Base-by-base conservation (phyloP, 30 jellyfish, hydroid and myxozoan genomes). In the Hydra vulgaris region DNA sequence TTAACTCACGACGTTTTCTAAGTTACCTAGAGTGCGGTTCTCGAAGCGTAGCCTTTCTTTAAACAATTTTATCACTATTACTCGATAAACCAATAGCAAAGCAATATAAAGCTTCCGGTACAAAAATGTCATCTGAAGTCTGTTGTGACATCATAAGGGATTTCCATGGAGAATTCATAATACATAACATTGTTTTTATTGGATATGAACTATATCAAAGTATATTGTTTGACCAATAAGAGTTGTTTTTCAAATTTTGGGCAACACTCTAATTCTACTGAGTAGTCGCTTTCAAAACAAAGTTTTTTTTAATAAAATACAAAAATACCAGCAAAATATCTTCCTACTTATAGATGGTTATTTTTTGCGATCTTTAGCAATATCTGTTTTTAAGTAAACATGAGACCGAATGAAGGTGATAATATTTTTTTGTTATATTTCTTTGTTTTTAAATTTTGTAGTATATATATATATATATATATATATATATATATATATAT, bases 231-330 rank as follows among this genome's bases (percentile, higher is more conserved):
- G 12, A 40, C 61, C 61, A 40, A 40, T 40, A 40, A 40, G 61
- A 40, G 12, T n/a, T 40, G 12, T 40, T 40, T 40, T 15, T 3
- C 85, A 78, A 18, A 22, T 52, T 19, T 78, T 22, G 66, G 85
- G 79, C 66, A 56, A 78, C 66, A 55, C 79, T 61, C 55, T 15
- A 23, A 26, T 76, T 61, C 15, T 78, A 54, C 24, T 54, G 66
- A 53, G 79, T 52, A 77, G 85, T 78, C 69, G 79, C 79, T 78
- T 78, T 78, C 85, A 78, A 78, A 78, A 78, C 85, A 78, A 78
- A 78, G 69, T 20, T 20, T 54, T 78, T 78, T 21, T 78, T 75
- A 21, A 21, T 25, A 12, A 21, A 21, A 70, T 25, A 70, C 26
- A 73, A 53, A 40, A 40, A 3, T 40, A 3, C 12, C 61, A 40